A percentile compares a stretch with the other conserved stretches of the same genome.
Evolutionary conservation across 2,113 vertebrate genomes (phyloP).

Genomic region (Anhinga anhinga): DNA sequence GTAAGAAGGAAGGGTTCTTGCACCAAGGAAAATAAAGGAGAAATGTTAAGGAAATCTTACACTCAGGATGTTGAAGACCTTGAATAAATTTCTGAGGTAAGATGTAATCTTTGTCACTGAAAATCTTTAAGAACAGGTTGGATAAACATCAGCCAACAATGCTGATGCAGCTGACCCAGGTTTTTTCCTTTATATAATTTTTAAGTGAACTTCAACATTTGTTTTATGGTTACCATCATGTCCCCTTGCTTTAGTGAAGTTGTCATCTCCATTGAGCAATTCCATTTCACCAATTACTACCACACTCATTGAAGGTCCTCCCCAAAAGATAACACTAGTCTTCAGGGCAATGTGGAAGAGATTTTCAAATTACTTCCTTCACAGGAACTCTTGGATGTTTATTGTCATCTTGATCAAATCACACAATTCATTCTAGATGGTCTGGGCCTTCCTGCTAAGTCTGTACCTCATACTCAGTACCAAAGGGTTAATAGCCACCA

Average conservation of each 20-base stretch:
- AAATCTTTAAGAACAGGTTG: neutral
- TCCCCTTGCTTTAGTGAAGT: neutral
- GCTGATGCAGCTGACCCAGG: neutral
- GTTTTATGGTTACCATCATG: neutral
- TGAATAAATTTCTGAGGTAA: neutral
- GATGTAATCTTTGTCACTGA: neutral
- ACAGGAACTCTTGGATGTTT: neutral
- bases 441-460: neutral
- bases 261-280: neutral
- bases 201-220: neutral
- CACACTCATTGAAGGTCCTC: neutral
- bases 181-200: neutral
- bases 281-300: neutral
- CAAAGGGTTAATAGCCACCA: neutral
- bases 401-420: neutral
- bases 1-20: neutral
- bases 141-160: neutral
- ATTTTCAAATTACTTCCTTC: neutral
- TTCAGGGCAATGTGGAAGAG: neutral
- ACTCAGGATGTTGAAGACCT: neutral
- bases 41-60: neutral
- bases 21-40: neutral
- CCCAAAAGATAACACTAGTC: neutral
- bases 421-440: neutral
- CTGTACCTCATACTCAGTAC: neutral